Evolutionary conservation across 2,888 invertebrate species (phyloP), one percentile per base, ranked within the genome.

Genomic region (Lasius platythorax): DNA sequence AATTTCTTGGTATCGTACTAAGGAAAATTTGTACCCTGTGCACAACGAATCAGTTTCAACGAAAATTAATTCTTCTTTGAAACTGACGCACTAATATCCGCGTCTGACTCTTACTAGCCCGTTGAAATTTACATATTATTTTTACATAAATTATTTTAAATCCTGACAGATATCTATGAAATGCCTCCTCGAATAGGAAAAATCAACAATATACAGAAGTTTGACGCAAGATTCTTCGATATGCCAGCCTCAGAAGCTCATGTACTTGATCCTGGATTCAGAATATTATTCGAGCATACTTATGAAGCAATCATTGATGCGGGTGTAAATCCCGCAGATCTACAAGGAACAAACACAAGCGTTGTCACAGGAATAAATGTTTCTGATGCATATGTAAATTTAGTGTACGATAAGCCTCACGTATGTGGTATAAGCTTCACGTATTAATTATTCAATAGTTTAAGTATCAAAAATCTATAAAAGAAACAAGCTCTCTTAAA

Each of bases 361-460:
- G 97, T 98, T 0, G 97, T 96, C 93, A 95, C 97, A 58, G 98
- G 97, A 11, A 96, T 96, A 12, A 97, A 97, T 88, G 96, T 96
- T 87, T 97, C 97, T 0, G 98, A 98, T 93, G 96, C 97, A 0
- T 97, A 97, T 37, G 0, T 15, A 15, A 15, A 23, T 15, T 8
- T 15, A 40, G 6, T 12, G 37, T 15, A 43, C 15, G 23, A 23
- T 3, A 53, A 53, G 2, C 8, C 2, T 8, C 28, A 58, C 0
- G 58, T 58, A 58, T 28, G 56, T 23, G 37, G 37, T 37, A n/a
- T n/a, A n/a, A 0, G 23, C 23, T 23, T 37, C 5, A 37, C 6
- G 18, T 23, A 28, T 28, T 40, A 12, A 12, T 66, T 28, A 4
- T 28, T 23, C 3, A 67, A 37, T 37, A 6, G 6, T 8, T 28